Evolutionary conservation across 2,113 vertebrate genomes (phyloP).

Genomic region (Colinus virginianus): DNA sequence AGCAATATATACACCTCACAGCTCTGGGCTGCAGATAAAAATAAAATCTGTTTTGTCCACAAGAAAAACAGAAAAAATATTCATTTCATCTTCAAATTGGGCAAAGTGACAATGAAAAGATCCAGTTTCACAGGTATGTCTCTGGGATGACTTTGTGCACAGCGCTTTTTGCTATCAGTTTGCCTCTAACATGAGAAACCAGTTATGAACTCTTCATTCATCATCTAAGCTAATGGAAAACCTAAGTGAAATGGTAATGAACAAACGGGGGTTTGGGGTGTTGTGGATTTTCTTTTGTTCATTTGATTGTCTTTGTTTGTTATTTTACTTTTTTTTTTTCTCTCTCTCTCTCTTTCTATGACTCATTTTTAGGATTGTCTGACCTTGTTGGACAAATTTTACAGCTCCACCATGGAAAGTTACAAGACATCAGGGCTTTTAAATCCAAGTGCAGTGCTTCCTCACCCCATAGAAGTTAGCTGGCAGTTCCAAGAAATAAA

Average conservation of each 20-base stretch:
- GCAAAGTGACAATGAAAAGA: not conserved
- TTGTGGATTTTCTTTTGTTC: not conserved
- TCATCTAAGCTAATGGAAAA: not conserved
- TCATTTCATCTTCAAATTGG: not conserved
- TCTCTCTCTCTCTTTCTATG: not conserved
- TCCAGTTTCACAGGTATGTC: not conserved
- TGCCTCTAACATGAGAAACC: not conserved
- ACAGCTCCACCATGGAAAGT: not conserved
- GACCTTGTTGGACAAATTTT: conserved; percentile 64
- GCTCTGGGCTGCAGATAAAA: not conserved
- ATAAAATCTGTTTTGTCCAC: not conserved
- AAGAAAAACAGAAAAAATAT: not conserved
- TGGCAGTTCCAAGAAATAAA: conserved; percentile 77
- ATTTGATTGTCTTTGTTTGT: not conserved
- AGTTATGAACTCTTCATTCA: not conserved
- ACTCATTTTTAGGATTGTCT: conserved; percentile 37
- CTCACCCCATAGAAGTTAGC: conserved; percentile 65
- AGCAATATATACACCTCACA: not conserved
- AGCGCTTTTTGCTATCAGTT: not conserved
- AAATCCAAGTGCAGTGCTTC: conserved; percentile 1
- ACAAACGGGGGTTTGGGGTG: not conserved
- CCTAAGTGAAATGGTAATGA: not conserved
- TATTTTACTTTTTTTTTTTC: not conserved
- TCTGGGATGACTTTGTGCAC: not conserved
- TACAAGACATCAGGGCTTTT: conserved; percentile 50